Evolutionary conservation across 2,888 invertebrate genomes (phyloP).

Genomic region (Exephanes ischioxanthus): DNA sequence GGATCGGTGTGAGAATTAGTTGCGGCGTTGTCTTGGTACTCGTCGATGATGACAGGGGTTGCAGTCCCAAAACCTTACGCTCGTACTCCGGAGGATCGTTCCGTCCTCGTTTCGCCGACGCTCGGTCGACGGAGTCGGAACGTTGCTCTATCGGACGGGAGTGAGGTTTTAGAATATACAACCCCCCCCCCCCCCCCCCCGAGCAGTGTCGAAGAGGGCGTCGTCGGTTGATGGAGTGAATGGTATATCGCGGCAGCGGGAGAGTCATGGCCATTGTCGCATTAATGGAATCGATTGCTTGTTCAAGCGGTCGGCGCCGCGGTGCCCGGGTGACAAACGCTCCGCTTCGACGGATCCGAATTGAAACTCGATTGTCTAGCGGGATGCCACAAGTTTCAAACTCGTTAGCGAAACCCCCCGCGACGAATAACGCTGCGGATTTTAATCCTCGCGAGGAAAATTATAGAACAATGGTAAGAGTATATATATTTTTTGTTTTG

Average conservation of each 20-base stretch:
- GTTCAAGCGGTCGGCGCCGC: conserved; percentile 80
- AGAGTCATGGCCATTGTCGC: conserved; percentile 78
- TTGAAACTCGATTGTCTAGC: conserved; percentile 83
- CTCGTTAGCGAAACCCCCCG: background rate
- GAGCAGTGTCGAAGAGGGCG: conserved; percentile 27
- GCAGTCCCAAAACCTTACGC: too few species aligned
- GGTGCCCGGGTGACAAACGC: conserved; percentile 63
- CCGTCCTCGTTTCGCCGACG: too few species aligned
- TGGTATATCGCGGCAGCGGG: conserved; percentile 56
- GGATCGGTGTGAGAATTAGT: conserved; percentile 10
- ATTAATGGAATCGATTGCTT: conserved; percentile 84
- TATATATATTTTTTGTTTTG: too few species aligned
- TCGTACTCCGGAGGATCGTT: too few species aligned
- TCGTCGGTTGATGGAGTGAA: conserved; percentile 60
- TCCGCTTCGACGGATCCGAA: conserved; percentile 81
- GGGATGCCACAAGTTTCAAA: conserved; percentile 66
- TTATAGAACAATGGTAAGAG: too few species aligned
- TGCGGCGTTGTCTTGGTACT: background rate
- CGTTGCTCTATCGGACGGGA: too few species aligned
- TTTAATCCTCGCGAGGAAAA: too few species aligned
- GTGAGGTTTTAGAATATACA: too few species aligned
- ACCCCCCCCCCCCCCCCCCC: too few species aligned
- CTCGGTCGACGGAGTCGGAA: too few species aligned
- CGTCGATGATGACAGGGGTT: conserved; percentile 20
- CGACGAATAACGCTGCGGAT: background rate